A percentile compares a stretch with the other conserved stretches of the same genome.
These are phyloP conservation scores for Leptonema lineaticorne DNA, from an alignment of 1,140 invertebrate species.

Conservation along the genomic window DNA sequence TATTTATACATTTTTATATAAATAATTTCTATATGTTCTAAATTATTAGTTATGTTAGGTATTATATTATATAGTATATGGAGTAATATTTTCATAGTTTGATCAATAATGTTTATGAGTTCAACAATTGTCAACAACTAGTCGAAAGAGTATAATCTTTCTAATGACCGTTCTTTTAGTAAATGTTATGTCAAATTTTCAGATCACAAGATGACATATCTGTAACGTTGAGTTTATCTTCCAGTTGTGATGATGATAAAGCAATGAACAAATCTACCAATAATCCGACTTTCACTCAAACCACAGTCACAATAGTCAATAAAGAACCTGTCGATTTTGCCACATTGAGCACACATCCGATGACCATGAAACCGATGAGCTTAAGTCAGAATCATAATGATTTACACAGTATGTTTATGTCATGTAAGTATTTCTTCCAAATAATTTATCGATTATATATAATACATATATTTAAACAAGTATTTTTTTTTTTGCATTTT, in stretches of 20 bases:
- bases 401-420: constrained; percentile 50
- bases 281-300: constrained; percentile 25
- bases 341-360: constrained; percentile 49
- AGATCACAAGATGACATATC: constrained; percentile 56
- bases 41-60: too few relatives aligned
- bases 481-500: background rate
- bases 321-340: constrained; percentile 45
- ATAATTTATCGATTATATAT: background rate
- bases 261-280: constrained; percentile 32
- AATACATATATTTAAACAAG: background rate
- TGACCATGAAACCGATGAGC: constrained; percentile 54
- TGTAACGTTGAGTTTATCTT: constrained; percentile 51
- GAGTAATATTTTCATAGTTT: too few relatives aligned
- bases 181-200: constrained; percentile 13
- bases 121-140: background rate
- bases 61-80: too few relatives aligned
- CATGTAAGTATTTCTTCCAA: constrained; percentile 45
- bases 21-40: too few relatives aligned
- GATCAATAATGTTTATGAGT: background rate
- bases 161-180: background rate
- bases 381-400: constrained; percentile 51
- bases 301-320: constrained; percentile 28
- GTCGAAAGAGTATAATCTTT: too few relatives aligned
- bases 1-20: too few relatives aligned
- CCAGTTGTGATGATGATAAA: constrained; percentile 54